Evolutionary conservation across 2,113 vertebrate species (phyloP), one percentile per base, ranked within the genome.

Genomic region (Mormyrus lacerda): DNA sequence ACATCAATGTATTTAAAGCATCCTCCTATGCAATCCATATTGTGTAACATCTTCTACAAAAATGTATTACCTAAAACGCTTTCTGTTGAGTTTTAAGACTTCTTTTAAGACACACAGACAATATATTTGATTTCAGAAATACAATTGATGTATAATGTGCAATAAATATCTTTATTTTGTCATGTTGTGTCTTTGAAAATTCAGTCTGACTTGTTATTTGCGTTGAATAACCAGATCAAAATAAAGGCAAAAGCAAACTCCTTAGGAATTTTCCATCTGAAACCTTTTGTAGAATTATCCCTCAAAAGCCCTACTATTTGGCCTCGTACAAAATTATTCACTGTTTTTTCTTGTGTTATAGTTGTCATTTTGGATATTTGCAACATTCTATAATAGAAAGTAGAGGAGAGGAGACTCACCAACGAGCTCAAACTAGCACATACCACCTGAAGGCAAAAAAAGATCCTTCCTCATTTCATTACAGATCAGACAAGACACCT

Each of bases 401-500:
- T 31, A 10, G n/a, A 55, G 50, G 48, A 87, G 4, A 87, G n/a
- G 27, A 53, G 48, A 35, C 85, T 87, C 24, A 51, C 85, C 31
- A 83, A 21, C 0, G 48, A 86, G 10, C 24, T 86, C 85, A 55
- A 50, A 87, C 47, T 87, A 19, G n/a, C 31, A n/a, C 13, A 53
- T 50, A 87, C 50, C 85, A 87, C 85, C 85, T 53, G 31, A 87
- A 55, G 50, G 50, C 50, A 87, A 69, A 69, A n/a, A 86, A 55
- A 53, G 27, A 50, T 53, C 8, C 4, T 19, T 87, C 85, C 50
- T 53, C 50, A 55, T 87, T 87, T 87, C 35, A 50, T 27, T 87
- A 87, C 48, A 87, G 85, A 87, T 87, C 50, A 87, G 50, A 87
- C 85, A 87, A 55, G 85, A 42, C 85, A 87, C 53, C 85, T 87